Evolutionary conservation across 2,113 vertebrate species (phyloP), one percentile per base, ranked within the genome.

Genomic region (Chloropsis cyanopogon): DNA sequence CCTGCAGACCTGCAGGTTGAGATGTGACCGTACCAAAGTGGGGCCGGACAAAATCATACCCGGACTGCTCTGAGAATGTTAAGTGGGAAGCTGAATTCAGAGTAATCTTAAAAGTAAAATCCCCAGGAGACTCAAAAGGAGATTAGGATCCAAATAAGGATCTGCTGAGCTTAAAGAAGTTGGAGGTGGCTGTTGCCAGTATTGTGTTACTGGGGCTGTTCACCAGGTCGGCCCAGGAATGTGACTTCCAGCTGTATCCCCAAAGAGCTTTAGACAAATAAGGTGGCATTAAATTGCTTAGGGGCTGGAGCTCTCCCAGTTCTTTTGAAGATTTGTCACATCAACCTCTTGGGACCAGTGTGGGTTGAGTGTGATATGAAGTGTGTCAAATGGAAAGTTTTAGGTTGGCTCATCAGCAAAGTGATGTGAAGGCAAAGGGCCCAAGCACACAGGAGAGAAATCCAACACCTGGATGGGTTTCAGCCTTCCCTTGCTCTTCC

Each of bases 21-120:
- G 35, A 29, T 2, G 16, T 70, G 71, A 24, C 15, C 0, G 0
- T 10, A 26, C 26, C 64, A 41, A 83, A 89, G 28, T 9, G 37
- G 37, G 14, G 41, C 82, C 8, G 18, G 77, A 31, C 28, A 82
- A 93, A 89, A 68, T 49, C 47, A 20, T 20, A 31, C 9, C 49
- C 5, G 1, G 28, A 29, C 69, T 89, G 31, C 28, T 61, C 81
- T 68, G n/a, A n/a, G 37, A 68, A 72, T 33, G 20, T 56, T 46
- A 49, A 68, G 22, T 24, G 29, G 28, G 21, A 78, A 84, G n/a
- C 41, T 71, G 70, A 85, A 54, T 72, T 79, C 57, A 64, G 60
- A 53, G 18, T 49, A 60, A 65, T 69, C 25, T 49, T 64, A n/a
- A 26, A 89, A 87, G 52, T 26, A 47, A 91, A 79, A 44, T 66